Conservation (phyloP, 2,797 vertebrate species). For the Coendou prehensilis region DNA sequence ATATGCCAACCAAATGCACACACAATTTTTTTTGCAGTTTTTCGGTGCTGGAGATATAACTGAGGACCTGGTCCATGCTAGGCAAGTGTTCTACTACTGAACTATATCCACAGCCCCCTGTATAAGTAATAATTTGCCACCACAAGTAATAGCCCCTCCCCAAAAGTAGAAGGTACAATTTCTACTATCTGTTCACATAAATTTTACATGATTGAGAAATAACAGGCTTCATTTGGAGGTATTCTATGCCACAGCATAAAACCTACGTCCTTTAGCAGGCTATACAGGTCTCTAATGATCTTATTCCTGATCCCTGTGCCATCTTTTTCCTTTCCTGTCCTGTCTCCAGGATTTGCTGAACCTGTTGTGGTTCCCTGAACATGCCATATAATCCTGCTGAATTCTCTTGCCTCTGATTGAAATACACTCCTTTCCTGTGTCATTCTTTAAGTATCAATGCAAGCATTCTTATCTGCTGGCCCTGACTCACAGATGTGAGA, state of each 20-base stretch:
- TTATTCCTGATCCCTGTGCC: rapidly evolving
- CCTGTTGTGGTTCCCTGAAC: not conserved
- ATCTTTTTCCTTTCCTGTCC: not conserved
- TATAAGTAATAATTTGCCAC: not conserved
- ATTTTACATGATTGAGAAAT: not conserved
- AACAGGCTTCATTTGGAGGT: not conserved
- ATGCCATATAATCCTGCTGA: not conserved
- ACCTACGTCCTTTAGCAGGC: not conserved
- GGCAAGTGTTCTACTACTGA: not conserved
- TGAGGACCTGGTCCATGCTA: not conserved
- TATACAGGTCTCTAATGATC: not conserved
- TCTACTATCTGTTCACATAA: not conserved
- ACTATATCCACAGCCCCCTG: not conserved
- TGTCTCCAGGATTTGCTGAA: not conserved
- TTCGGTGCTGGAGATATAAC: not conserved
- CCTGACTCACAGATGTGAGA: not conserved
- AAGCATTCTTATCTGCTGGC: not conserved
- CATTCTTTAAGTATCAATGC: not conserved
- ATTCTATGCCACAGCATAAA: not conserved
- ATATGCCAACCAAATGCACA: not conserved
- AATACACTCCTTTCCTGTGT: not conserved
- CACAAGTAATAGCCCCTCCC: not conserved
- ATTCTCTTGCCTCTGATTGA: not conserved
- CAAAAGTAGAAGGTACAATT: not conserved
- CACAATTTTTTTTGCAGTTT: not conserved